Percentiles rank a stretch among this genome's conserved stretches.
These are phyloP conservation scores for Ceryle rudis DNA, from an alignment of 2,797 vertebrate genomes.

Conservation along the genomic window DNA sequence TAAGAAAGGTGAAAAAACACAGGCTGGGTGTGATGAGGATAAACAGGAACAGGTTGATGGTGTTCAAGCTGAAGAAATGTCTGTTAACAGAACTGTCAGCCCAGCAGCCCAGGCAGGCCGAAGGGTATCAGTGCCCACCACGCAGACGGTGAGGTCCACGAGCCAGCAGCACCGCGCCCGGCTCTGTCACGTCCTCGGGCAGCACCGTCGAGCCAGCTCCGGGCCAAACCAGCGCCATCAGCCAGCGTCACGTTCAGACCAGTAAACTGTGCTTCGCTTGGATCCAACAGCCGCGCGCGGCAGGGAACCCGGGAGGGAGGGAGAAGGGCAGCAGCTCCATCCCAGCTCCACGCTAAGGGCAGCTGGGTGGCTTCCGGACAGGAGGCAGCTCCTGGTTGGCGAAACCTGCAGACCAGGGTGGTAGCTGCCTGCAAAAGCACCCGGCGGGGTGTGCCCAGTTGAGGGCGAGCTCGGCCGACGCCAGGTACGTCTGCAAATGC, in stretches of 20 bases:
- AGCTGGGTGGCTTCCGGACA: fast-evolving
- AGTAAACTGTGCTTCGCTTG: fast-evolving
- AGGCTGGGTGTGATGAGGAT: not conserved
- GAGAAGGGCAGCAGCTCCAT: not conserved
- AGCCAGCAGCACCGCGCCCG: not conserved
- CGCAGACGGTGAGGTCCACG: fast-evolving
- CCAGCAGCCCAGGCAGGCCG: not conserved
- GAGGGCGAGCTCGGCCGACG: fast-evolving
- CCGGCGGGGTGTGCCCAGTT: fast-evolving
- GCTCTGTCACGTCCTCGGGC: not conserved
- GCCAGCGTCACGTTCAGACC: fast-evolving
- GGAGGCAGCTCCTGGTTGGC: not conserved
- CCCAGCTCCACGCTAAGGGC: not conserved
- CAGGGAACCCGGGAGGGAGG: fast-evolving
- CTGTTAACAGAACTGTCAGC: not conserved
- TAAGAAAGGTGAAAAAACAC: not conserved
- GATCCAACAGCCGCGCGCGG: fast-evolving
- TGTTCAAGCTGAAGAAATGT: not conserved
- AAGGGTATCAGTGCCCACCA: not conserved
- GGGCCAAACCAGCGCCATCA: fast-evolving
- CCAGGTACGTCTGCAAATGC: fast-evolving
- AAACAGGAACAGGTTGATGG: not conserved
- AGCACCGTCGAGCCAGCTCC: not conserved
- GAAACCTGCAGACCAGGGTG: not conserved
- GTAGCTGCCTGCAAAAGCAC: not conserved